A percentile compares a stretch with the other conserved stretches of the same genome.
Conservation (phyloP, 2,113 vertebrate species). For the Penelope pileata region DNA sequence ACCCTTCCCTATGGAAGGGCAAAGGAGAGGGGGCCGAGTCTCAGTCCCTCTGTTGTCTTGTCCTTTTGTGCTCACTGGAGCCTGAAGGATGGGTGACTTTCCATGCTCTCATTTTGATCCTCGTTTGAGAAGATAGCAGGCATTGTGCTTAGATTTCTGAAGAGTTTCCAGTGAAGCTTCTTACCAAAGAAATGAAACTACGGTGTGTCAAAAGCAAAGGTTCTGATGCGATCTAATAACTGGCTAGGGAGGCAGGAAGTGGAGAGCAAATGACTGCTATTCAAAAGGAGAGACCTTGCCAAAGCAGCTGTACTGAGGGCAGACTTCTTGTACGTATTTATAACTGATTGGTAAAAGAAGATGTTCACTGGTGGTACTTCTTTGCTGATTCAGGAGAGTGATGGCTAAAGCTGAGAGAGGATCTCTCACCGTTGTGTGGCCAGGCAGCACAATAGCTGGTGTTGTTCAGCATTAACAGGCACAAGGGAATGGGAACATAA, state of each 20-base stretch:
- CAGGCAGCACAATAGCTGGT: background rate
- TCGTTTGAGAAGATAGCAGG: background rate
- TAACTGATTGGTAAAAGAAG: background rate
- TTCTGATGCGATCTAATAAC: background rate
- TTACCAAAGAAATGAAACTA: background rate
- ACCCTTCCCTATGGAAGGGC: background rate
- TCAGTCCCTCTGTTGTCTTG: background rate
- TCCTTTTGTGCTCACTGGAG: background rate
- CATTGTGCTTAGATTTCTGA: background rate
- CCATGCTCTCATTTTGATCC: background rate
- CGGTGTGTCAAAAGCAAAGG: background rate
- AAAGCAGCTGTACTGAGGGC: background rate
- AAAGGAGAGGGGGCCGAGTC: background rate
- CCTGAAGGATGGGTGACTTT: background rate
- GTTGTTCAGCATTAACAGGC: background rate
- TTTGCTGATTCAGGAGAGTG: background rate
- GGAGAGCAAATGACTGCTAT: background rate
- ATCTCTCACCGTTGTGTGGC: background rate
- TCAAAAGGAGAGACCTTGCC: background rate
- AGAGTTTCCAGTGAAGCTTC: background rate
- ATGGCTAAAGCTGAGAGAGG: background rate
- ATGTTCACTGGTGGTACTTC: background rate
- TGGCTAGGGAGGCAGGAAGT: background rate
- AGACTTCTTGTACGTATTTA: background rate
- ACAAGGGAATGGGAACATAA: background rate